Conservation (phyloP, 2,113 vertebrate genomes). For the Aleadryas rufinucha region DNA sequence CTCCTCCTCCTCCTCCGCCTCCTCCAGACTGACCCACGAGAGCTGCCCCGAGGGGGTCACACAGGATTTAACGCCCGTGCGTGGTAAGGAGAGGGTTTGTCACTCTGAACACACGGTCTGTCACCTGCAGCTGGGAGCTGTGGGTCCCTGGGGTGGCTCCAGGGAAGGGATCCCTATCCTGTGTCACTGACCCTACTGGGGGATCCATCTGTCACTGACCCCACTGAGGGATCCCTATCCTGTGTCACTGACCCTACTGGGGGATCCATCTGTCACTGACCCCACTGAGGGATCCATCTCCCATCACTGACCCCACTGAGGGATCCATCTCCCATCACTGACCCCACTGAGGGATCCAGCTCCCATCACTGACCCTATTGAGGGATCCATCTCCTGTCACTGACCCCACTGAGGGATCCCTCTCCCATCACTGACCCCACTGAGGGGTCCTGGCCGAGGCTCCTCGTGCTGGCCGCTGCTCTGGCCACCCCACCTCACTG, state of each 20-base stretch:
- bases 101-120: conserved; percentile 69
- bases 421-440: neutral
- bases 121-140: conserved; percentile 53
- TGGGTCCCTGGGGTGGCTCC: neutral
- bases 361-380: neutral
- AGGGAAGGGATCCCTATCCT: neutral
- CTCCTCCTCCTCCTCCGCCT: too few relatives aligned
- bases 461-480: accelerated
- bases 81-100: conserved; percentile 74
- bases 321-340: neutral
- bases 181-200: neutral
- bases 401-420: neutral
- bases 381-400: neutral
- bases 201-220: too few relatives aligned
- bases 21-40: conserved; percentile 62
- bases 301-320: neutral
- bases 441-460: neutral
- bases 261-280: too few relatives aligned
- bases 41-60: conserved; percentile 64
- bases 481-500: neutral
- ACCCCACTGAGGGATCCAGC: neutral
- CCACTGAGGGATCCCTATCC: too few relatives aligned
- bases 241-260: neutral
- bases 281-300: neutral
- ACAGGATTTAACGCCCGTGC: conserved; percentile 67